Evolutionary conservation across 1,140 invertebrate genomes (phyloP), one percentile per base, ranked within the genome.

Genomic region (Odontomachus brunneus): DNA sequence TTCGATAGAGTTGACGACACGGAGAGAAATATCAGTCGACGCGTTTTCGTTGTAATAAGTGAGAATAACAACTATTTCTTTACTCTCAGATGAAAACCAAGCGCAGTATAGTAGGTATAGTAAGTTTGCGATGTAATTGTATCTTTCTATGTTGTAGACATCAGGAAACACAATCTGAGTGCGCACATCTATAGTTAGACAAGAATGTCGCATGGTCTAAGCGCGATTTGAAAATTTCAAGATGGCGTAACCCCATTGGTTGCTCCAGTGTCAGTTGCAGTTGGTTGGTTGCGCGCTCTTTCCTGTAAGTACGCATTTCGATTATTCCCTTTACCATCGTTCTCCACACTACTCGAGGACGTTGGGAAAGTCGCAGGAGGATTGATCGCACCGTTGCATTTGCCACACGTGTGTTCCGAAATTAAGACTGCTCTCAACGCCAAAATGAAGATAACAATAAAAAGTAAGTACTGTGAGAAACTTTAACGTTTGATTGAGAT

Each of bases 361-460:
- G 9, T 2, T 15, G 11, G 44, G 26, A 48, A 51, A n/a, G 3
- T 60, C 5, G 14, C 24, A 17, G 19, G 19, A 74, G 17, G 15
- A 38, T 17, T 1, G 26, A 2, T 48, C 17, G 11, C 17, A 11
- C 33, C 26, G 26, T 24, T 22, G 33, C 33, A 24, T 65, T 63
- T 63, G 11, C 33, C 29, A 1, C 17, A 9, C 15, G 22, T 57
- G 51, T 53, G 1, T 15, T 12, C 4, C 38, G 0, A 24, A n/a
- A 63, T 19, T 55, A 5, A 1, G 17, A 4, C 29, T 14, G 3
- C n/a, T 19, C 22, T n/a, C 22, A 0, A n/a, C 26, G 11, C 3
- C n/a, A 81, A 33, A 15, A 93, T 93, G 92, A 93, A 92, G 88
- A 90, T 93, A 11, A 92, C 88, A 9, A 91, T 93, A 60, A 93